Percentiles rank a stretch among this genome's conserved stretches.
Conservation (phyloP, 1,140 invertebrate genomes). For the Ips nitidus region DNA sequence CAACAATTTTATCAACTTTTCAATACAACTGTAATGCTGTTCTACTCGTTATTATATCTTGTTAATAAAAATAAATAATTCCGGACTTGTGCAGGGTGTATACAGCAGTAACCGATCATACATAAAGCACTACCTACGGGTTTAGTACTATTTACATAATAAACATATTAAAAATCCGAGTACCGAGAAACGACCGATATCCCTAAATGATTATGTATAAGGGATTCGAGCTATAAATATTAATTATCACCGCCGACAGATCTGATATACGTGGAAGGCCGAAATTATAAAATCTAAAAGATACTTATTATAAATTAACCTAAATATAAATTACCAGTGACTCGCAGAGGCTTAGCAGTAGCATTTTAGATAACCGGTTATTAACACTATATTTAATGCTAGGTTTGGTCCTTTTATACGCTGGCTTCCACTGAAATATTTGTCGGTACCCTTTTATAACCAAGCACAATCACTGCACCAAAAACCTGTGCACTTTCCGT, state of each 20-base stretch:
- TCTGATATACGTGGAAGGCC: constrained; percentile 22
- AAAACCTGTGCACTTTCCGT: no score
- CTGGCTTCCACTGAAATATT: neutral
- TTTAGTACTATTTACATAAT: constrained; percentile 12
- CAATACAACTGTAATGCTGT: no score
- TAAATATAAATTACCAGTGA: constrained; percentile 42
- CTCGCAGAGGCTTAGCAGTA: constrained; percentile 37
- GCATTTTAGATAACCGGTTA: constrained; percentile 43
- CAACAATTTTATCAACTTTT: no score
- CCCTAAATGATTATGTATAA: constrained; percentile 16
- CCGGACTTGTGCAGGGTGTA: no score
- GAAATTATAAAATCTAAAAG: constrained; percentile 37
- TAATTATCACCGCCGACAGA: constrained; percentile 25
- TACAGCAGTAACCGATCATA: no score
- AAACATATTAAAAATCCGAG: constrained; percentile 16
- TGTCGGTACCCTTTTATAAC: neutral
- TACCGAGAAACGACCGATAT: constrained; percentile 13
- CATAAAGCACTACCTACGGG: no score
- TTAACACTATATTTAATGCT: constrained; percentile 48
- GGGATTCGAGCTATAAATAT: constrained; percentile 19
- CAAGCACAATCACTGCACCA: no score
- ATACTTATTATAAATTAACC: constrained; percentile 45
- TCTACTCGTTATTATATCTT: no score
- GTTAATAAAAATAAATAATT: no score
- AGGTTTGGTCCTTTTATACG: constrained; percentile 26